Evolutionary conservation across 2,888 invertebrate genomes (phyloP).

Genomic region (Eutolmus rufibarbis): DNA sequence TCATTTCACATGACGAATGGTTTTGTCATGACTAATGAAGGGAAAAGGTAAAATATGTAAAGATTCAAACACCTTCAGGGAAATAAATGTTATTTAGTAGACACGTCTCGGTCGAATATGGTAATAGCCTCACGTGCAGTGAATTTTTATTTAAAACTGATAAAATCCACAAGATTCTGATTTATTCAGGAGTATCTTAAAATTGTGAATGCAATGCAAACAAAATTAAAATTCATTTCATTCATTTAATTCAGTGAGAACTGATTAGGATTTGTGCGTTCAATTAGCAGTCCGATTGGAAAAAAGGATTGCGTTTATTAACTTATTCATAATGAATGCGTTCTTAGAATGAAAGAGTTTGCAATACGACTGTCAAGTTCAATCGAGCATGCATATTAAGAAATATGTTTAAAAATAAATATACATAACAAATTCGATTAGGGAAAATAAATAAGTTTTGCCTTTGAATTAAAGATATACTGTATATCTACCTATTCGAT

Average conservation of each 20-base stretch:
- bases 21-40: not conserved
- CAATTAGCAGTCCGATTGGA: not conserved
- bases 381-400: not conserved
- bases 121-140: constrained; percentile 1
- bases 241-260: constrained; percentile 1
- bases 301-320: not conserved
- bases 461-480: no score
- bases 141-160: constrained; percentile 2
- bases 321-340: not conserved
- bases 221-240: constrained; percentile 4
- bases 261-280: not conserved
- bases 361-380: not conserved
- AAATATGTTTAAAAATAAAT: not conserved
- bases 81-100: not conserved
- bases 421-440: no score
- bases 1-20: not conserved
- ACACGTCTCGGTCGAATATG: constrained; percentile 4
- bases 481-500: no score
- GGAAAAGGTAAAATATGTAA: not conserved
- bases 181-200: not conserved
- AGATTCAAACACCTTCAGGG: not conserved
- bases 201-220: not conserved
- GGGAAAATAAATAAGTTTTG: no score
- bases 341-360: not conserved
- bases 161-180: not conserved